Conservation (phyloP, 2,888 invertebrate genomes). For the Rhagophthalmus giganteus region DNA sequence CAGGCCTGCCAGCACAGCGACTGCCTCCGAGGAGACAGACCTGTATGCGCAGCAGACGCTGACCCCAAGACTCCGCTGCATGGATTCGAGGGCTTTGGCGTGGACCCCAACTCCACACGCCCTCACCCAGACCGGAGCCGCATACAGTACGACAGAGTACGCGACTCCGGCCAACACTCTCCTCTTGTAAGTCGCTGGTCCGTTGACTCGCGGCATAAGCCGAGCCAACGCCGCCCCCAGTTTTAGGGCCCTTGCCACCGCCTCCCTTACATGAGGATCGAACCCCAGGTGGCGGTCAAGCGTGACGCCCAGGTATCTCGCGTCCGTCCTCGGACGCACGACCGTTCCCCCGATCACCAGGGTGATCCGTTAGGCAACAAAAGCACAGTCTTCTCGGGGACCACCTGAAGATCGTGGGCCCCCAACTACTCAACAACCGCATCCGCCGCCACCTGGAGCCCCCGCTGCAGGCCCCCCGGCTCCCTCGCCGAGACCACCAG, state of each 20-base stretch:
- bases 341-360: neutral
- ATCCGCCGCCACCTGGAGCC: no score
- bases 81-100: neutral
- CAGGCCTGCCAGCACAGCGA: neutral
- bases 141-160: neutral
- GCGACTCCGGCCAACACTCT: neutral
- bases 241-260: neutral
- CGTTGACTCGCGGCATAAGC: neutral
- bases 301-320: neutral
- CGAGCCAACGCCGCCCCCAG: neutral
- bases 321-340: neutral
- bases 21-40: neutral
- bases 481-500: neutral
- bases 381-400: neutral
- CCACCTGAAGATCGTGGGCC: neutral
- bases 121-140: neutral
- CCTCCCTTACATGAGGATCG: neutral
- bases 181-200: neutral
- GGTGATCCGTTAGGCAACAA: neutral
- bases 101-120: neutral
- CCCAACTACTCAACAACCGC: neutral
- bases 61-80: neutral
- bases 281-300: neutral
- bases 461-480: no score
- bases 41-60: neutral